phyloP scores from a whole-genome alignment of 2,888 invertebrate genomes.

The Ophion ventricosus region DNA sequence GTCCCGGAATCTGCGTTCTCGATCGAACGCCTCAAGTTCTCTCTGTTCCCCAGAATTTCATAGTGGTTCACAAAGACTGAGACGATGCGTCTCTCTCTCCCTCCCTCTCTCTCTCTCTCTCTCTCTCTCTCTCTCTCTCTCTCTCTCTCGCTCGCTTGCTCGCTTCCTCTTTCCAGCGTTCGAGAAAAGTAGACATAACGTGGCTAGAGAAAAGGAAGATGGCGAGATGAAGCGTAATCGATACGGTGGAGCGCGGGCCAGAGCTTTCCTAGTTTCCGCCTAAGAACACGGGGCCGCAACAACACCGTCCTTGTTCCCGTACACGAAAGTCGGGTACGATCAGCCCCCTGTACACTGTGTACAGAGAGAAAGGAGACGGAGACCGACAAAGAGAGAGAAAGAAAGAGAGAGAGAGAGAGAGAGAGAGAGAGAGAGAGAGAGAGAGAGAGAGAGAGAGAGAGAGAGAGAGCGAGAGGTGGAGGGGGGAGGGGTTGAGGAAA shows the following conservation, averaged over 20 bases:
- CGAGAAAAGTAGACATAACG: constrained; percentile 31
- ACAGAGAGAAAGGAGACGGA: not conserved
- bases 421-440: not conserved
- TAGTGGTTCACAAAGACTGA: not conserved
- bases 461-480: not conserved
- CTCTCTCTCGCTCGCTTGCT: constrained; percentile 3
- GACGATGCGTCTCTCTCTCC: not conserved
- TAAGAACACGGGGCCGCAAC: constrained; percentile 32
- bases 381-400: not conserved
- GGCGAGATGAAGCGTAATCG: constrained; percentile 59
- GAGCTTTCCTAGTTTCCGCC: constrained; percentile 53
- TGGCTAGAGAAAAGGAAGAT: constrained; percentile 38
- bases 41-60: constrained; percentile 25
- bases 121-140: constrained; percentile 20
- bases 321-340: constrained; percentile 10
- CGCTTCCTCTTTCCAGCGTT: constrained; percentile 1
- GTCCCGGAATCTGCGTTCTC: constrained; percentile 61
- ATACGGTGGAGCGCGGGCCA: constrained; percentile 40
- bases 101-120: constrained; percentile 7
- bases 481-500: not conserved
- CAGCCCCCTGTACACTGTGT: not conserved
- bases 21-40: constrained; percentile 53
- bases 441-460: not conserved
- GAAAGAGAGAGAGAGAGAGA: not conserved
- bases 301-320: constrained; percentile 47